Conservation (phyloP, 1,140 invertebrate species). For the honey bee (Apis mellifera) region Amel_HAv3.1 CM009945.2:6161501-6162000, state of each 20-base stretch:
- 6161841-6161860: too few species aligned
- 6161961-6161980: too few species aligned
- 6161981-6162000: too few species aligned
- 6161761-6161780: not conserved
- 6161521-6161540: constrained; percentile 34
- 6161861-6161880: too few species aligned
- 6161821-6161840: too few species aligned
- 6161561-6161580: constrained; percentile 5
- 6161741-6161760: not conserved
- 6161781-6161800: not conserved
- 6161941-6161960: too few species aligned
- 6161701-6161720: not conserved
- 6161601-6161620: constrained; percentile 32
- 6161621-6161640: not conserved
- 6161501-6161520: constrained; percentile 32
- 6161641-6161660: too few species aligned
- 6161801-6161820: too few species aligned
- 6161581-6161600: constrained; percentile 19
- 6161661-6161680: constrained; percentile 1
- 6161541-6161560: constrained; percentile 43
- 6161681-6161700: not conserved
- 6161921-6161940: too few species aligned
- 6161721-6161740: not conserved
- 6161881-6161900: too few species aligned
- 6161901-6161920: too few species aligned